phyloP scores from a whole-genome alignment of 37 sponge, comb jelly and placozoan genomes.

The Spongia lamella region DNA sequence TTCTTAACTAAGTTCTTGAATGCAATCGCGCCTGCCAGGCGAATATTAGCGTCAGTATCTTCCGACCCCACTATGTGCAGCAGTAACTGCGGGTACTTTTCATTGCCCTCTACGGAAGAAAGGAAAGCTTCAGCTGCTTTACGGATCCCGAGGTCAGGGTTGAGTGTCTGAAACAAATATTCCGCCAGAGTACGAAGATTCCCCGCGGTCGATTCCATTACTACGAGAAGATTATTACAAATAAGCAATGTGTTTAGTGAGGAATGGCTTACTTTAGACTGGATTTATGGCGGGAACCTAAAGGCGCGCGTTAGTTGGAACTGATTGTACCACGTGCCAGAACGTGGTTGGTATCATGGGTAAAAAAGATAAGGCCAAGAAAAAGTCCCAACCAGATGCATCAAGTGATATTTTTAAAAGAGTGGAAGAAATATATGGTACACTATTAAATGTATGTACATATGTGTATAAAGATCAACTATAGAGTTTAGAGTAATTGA shows the following conservation, averaged over 20 bases:
- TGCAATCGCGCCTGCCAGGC: constrained; percentile 81
- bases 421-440: no score
- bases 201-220: constrained; percentile 76
- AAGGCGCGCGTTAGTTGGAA: constrained; percentile 22
- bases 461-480: no score
- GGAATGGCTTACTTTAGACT: no score
- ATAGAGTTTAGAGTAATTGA: no score
- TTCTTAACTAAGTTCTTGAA: constrained; percentile 97
- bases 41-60: constrained; percentile 33
- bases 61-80: constrained; percentile 75
- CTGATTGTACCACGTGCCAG: no score
- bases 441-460: no score
- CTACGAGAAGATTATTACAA: background rate
- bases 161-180: constrained; percentile 84
- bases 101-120: constrained; percentile 72
- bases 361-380: no score
- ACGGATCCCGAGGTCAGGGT: constrained; percentile 52
- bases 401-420: no score
- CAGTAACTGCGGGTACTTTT: constrained; percentile 76
- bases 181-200: constrained; percentile 67
- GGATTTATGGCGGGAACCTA: no score
- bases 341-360: no score
- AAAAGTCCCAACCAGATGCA: no score
- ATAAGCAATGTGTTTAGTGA: no score
- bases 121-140: constrained; percentile 89